Evolutionary conservation across 2,113 vertebrate species (phyloP).

Genomic region (Romanogobio albipinnatus): DNA sequence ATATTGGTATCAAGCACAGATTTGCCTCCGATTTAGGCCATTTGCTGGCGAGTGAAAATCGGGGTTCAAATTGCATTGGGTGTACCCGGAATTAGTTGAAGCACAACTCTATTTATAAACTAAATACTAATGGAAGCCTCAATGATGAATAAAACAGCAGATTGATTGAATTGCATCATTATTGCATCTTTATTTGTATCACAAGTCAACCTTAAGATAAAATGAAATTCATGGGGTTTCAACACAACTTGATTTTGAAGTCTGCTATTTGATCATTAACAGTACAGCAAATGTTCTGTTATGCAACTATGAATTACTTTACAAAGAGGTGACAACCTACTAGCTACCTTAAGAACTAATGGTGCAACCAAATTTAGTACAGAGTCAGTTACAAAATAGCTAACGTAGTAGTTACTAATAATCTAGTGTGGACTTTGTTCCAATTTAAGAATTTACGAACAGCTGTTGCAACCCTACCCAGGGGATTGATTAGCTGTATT

Average conservation of each 20-base stretch:
- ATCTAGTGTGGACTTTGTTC: background rate
- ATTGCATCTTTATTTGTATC: too few relatives aligned
- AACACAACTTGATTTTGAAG: background rate
- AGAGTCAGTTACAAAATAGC: background rate
- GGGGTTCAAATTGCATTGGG: too few relatives aligned
- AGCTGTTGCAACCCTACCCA: background rate
- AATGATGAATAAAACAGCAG: too few relatives aligned
- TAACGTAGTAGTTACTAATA: background rate
- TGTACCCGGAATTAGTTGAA: too few relatives aligned
- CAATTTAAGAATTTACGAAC: background rate
- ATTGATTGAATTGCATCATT: too few relatives aligned
- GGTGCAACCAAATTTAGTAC: background rate
- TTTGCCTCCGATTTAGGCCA: too few relatives aligned
- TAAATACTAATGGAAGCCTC: too few relatives aligned
- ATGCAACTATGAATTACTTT: background rate
- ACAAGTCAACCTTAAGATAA: too few relatives aligned
- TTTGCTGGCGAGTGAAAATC: too few relatives aligned
- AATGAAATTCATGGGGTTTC: too few relatives aligned
- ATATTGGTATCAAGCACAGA: too few relatives aligned
- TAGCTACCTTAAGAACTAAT: background rate
- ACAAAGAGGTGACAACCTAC: background rate
- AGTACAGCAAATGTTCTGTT: background rate
- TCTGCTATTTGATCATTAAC: background rate
- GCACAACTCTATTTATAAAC: too few relatives aligned
- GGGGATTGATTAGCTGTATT: constrained; percentile 48